A percentile compares a stretch with the other conserved stretches of the same genome.
Conservation (phyloP, 2,888 invertebrate species). For the Nymphalis polychloros region DNA sequence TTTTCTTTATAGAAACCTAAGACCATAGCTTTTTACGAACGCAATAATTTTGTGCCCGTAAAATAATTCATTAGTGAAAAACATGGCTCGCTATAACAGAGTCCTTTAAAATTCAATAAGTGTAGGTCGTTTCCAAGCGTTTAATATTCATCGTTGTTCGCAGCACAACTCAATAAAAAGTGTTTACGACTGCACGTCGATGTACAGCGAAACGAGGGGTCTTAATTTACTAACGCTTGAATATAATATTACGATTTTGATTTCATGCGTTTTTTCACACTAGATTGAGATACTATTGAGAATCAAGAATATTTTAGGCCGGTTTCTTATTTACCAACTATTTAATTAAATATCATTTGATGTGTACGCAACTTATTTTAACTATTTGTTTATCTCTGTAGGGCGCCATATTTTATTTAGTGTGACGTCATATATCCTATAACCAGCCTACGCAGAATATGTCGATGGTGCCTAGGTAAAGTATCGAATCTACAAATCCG, state of each 20-base stretch:
- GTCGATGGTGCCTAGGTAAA: no score
- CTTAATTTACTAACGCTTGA: conserved; percentile 16
- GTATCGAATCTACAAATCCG: no score
- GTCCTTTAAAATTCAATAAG: conserved; percentile 61
- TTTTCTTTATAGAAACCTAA: background rate
- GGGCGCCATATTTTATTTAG: no score
- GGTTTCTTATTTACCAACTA: no score
- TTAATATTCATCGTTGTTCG: conserved; percentile 70
- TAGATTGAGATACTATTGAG: background rate
- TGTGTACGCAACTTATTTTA: no score
- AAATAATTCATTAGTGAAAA: conserved; percentile 22
- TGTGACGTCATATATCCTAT: no score
- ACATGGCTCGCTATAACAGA: conserved; percentile 15
- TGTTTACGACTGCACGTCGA: conserved; percentile 66
- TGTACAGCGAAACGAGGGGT: conserved; percentile 53
- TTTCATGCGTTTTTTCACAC: background rate
- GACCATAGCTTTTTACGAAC: conserved; percentile 15
- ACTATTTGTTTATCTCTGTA: no score
- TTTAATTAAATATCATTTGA: no score
- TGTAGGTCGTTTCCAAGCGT: conserved; percentile 54
- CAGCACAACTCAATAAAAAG: conserved; percentile 65
- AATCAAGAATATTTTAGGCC: no score
- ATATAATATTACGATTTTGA: background rate
- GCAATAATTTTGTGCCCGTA: conserved; percentile 18
- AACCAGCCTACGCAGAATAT: no score